These are phyloP conservation scores for Poecilia velifera DNA, from an alignment of 2,797 vertebrate species.

Conservation along the genomic window DNA sequence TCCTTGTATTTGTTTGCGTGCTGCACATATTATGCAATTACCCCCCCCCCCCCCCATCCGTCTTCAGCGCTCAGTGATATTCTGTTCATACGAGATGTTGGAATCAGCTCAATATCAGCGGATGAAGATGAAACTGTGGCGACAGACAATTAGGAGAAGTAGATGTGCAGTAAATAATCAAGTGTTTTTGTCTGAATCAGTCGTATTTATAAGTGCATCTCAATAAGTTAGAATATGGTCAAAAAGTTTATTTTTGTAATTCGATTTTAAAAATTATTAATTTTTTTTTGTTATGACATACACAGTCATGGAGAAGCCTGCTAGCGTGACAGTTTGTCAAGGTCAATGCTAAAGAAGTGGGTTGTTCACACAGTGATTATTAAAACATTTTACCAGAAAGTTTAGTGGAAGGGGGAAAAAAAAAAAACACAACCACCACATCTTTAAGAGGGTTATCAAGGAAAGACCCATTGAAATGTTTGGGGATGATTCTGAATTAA, in stretches of 20 bases:
- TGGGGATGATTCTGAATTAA: background rate
- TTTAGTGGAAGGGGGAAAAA: background rate
- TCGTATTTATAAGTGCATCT: background rate
- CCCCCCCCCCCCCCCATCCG: background rate
- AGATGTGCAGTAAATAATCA: background rate
- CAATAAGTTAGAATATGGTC: background rate
- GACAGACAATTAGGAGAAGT: constrained; percentile 24
- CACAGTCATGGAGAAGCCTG: background rate
- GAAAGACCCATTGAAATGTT: background rate
- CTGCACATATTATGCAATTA: constrained; percentile 27
- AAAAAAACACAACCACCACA: background rate
- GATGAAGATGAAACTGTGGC: constrained; percentile 28
- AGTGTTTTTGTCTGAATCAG: background rate
- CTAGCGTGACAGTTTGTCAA: background rate
- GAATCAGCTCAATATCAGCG: constrained; percentile 50
- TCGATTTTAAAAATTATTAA: background rate
- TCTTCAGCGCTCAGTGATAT: constrained; percentile 41
- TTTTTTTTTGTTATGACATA: background rate
- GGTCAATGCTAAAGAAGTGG: background rate
- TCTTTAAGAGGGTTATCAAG: background rate
- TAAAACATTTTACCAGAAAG: background rate
- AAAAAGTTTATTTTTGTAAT: background rate
- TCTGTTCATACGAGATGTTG: constrained; percentile 43
- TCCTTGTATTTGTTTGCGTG: constrained; percentile 23
- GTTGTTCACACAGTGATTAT: background rate